phyloP scores from a whole-genome alignment of 2,113 vertebrate genomes.

The Chionomys nivalis region DNA sequence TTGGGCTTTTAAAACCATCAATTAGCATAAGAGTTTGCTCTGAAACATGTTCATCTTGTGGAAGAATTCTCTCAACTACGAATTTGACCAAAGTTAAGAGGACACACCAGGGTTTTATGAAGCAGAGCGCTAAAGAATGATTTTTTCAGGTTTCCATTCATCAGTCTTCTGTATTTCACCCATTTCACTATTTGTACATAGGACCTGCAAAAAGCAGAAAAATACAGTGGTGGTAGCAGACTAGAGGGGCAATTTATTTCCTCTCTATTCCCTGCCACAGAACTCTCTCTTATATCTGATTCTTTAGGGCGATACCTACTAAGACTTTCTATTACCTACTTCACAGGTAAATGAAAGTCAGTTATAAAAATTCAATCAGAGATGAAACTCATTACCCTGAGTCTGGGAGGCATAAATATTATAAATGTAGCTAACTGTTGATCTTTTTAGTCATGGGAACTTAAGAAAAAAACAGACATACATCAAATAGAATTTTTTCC shows the following conservation, averaged over 20 bases:
- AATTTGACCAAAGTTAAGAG: constrained; percentile 64
- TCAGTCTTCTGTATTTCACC: background rate
- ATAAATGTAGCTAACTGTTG: constrained; percentile 78
- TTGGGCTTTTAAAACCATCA: constrained; percentile 45
- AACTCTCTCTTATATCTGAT: constrained; percentile 52
- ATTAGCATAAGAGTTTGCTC: constrained; percentile 43
- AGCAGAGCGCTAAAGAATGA: background rate
- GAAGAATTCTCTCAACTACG: constrained; percentile 59
- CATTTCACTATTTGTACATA: constrained; percentile 12
- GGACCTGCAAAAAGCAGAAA: constrained; percentile 16
- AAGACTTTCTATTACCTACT: constrained; percentile 69
- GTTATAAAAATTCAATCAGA: constrained; percentile 78
- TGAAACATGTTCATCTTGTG: constrained; percentile 38
- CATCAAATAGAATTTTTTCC: constrained; percentile 78
- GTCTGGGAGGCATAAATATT: constrained; percentile 80
- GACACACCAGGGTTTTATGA: constrained; percentile 13
- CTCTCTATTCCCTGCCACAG: constrained; percentile 18
- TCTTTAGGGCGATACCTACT: constrained; percentile 62
- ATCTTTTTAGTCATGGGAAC: constrained; percentile 74
- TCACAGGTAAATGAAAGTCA: constrained; percentile 79
- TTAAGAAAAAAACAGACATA: constrained; percentile 65
- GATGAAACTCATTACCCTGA: constrained; percentile 78
- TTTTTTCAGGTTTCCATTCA: constrained; percentile 59
- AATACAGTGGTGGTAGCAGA: background rate
- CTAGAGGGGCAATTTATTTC: background rate